These are phyloP conservation scores for Pungitius pungitius DNA, from an alignment of 2,113 vertebrate genomes.

Conservation along the genomic window DNA sequence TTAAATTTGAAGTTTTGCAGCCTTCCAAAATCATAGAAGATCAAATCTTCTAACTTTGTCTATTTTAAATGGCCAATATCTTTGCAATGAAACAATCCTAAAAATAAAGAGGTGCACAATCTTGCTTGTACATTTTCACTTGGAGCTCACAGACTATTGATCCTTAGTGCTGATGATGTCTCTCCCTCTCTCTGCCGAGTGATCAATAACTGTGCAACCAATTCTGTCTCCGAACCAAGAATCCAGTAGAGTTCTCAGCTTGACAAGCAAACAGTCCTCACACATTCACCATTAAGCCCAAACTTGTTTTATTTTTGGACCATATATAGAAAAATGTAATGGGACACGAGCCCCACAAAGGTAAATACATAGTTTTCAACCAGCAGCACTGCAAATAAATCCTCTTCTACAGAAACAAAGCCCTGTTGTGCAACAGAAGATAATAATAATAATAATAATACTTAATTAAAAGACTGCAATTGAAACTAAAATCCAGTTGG, in stretches of 20 bases:
- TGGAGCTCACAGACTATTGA: conserved; percentile 45
- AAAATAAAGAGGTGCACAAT: not conserved
- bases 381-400: not conserved
- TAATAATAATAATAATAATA: not conserved
- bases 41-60: not conserved
- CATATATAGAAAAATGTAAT: not conserved
- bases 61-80: not conserved
- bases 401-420: not conserved
- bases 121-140: conserved; percentile 42
- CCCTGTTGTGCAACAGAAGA: not conserved
- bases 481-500: not conserved
- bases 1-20: not conserved
- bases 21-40: not conserved
- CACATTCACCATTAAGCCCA: not conserved
- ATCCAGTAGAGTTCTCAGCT: conserved; percentile 22
- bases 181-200: conserved; percentile 34
- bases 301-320: not conserved
- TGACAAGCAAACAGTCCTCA: conserved; percentile 23
- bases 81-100: not conserved
- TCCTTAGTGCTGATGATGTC: conserved; percentile 52
- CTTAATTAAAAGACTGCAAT: not conserved
- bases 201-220: conserved; percentile 61
- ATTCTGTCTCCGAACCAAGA: conserved; percentile 41
- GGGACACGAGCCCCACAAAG: not conserved
- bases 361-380: not conserved